phyloP scores from a whole-genome alignment of 2,888 invertebrate genomes.

The Plagodis pulveraria region DNA sequence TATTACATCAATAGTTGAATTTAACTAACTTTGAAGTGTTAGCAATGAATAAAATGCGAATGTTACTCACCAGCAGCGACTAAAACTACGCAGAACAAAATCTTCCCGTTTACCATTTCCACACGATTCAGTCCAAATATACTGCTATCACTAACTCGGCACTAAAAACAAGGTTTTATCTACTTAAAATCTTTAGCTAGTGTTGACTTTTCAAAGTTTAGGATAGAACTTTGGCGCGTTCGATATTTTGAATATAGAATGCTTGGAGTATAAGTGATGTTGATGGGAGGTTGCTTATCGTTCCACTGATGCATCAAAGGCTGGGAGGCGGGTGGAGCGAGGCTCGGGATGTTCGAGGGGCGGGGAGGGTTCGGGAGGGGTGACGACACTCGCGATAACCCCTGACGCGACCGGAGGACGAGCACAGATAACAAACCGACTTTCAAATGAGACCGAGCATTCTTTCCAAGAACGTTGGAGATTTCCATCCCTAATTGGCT shows the following conservation, averaged over 20 bases:
- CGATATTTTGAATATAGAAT: conserved; percentile 36
- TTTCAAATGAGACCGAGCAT: conserved; percentile 74
- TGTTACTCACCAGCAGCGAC: conserved; percentile 70
- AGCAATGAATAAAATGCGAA: no score
- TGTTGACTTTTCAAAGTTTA: not conserved
- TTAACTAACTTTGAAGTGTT: no score
- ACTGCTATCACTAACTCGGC: conserved; percentile 26
- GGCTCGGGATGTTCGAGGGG: conserved; percentile 42
- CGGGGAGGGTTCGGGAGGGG: conserved; percentile 38
- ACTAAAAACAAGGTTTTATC: no score
- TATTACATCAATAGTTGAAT: no score
- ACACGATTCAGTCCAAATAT: conserved; percentile 61
- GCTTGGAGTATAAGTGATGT: conserved; percentile 51
- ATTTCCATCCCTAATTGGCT: conserved; percentile 1
- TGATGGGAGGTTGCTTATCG: conserved; percentile 64
- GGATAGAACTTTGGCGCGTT: conserved; percentile 30
- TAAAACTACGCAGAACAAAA: conserved; percentile 69
- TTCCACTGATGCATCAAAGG: conserved; percentile 66
- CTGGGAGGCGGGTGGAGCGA: conserved; percentile 45
- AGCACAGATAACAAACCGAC: conserved; percentile 65
- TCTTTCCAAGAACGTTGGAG: conserved; percentile 60
- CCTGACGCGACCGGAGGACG: conserved; percentile 72
- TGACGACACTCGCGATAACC: conserved; percentile 72
- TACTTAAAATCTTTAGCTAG: no score
- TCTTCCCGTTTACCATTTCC: conserved; percentile 78